Evolutionary conservation across 2,797 vertebrate genomes (phyloP).

Genomic region (Pteronotus mesoamericanus): DNA sequence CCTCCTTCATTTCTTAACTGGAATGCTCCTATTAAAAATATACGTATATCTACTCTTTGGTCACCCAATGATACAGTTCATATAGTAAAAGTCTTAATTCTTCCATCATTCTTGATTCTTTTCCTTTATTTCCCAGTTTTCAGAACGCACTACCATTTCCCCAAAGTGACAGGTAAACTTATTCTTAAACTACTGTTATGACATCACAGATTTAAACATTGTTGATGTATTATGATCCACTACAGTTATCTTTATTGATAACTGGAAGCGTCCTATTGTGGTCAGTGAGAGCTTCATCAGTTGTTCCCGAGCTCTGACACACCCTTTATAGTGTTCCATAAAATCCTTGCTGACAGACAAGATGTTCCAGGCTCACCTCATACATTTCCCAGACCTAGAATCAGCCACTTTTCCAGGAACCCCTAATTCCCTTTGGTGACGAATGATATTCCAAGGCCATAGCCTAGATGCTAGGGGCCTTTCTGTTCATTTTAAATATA

Average conservation of each 20-base stretch:
- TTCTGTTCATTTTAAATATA: slow-evolving; percentile 7
- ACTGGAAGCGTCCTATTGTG: not conserved
- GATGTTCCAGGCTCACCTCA: not conserved
- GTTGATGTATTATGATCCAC: not conserved
- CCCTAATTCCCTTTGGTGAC: not conserved
- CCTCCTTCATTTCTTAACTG: not conserved
- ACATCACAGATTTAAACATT: not conserved
- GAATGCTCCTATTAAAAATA: not conserved
- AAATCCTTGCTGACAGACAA: not conserved
- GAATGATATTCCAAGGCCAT: not conserved
- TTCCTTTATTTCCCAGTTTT: not conserved
- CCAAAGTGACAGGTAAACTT: not conserved
- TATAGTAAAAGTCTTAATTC: not conserved
- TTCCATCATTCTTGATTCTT: not conserved
- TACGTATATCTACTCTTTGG: not conserved
- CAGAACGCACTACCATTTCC: not conserved
- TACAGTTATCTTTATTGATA: not conserved
- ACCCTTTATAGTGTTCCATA: not conserved
- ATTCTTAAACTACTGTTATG: not conserved
- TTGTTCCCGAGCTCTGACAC: not conserved
- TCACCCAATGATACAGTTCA: not conserved
- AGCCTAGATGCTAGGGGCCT: not conserved
- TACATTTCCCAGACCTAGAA: not conserved
- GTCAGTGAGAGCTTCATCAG: not conserved
- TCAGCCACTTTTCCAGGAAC: not conserved